phyloP scores from a whole-genome alignment of 2,113 vertebrate species.

The Pungitius pungitius region DNA sequence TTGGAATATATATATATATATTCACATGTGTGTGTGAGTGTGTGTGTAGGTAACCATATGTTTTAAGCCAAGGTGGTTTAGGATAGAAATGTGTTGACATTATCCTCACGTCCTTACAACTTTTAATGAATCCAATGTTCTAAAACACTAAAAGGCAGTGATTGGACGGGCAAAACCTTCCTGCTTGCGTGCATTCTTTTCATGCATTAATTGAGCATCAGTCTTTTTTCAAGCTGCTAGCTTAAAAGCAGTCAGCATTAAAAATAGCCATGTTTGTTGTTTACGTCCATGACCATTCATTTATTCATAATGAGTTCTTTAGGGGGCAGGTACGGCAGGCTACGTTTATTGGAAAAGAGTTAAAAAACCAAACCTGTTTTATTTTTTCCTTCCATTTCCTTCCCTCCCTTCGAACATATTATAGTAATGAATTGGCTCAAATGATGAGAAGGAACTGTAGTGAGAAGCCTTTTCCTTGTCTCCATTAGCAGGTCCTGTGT shows the following conservation, averaged over 20 bases:
- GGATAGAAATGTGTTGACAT: neutral
- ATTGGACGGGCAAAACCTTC: neutral
- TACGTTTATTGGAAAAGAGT: neutral
- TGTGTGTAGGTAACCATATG: neutral
- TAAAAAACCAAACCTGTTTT: no score
- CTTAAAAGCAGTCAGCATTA: neutral
- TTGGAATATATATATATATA: neutral
- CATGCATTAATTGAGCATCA: neutral
- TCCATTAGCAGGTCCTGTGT: slow-evolving; percentile 75
- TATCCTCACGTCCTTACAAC: neutral
- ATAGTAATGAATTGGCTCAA: slow-evolving; percentile 67
- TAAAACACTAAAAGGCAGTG: neutral
- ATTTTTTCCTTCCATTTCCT: no score
- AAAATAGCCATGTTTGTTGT: neutral
- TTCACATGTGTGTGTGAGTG: no score
- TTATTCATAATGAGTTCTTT: neutral
- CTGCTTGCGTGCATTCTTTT: neutral
- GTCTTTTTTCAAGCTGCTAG: neutral
- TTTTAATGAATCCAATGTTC: neutral
- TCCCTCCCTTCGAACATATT: slow-evolving; percentile 41
- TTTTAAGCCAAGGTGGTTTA: neutral
- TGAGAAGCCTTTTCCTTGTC: slow-evolving; percentile 66
- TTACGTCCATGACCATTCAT: neutral
- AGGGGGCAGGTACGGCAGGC: no score
- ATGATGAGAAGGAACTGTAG: slow-evolving; percentile 63